Conservation (phyloP, 2,113 vertebrate species). For the Oplegnathus fasciatus region DNA sequence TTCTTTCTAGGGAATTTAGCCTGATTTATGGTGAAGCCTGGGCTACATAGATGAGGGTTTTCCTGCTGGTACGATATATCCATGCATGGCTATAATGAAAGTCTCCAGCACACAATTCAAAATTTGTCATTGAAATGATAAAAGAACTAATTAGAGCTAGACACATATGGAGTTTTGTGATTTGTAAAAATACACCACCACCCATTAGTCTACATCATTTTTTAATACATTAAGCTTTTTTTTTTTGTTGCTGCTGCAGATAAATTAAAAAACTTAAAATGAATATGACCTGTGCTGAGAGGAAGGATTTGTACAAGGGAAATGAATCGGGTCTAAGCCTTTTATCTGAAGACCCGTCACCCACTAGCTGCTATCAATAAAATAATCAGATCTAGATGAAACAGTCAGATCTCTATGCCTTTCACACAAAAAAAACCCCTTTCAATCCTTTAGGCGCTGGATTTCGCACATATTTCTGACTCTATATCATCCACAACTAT, state of each 20-base stretch:
- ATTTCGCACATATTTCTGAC: slow-evolving; percentile 56
- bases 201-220: slow-evolving; percentile 54
- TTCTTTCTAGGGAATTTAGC: slow-evolving; percentile 81
- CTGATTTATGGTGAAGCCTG: slow-evolving; percentile 79
- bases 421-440: slow-evolving; percentile 40
- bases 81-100: slow-evolving; percentile 68
- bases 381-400: slow-evolving; percentile 74
- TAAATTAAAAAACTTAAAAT: slow-evolving; percentile 52
- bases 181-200: slow-evolving; percentile 58
- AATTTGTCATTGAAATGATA: slow-evolving; percentile 71
- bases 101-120: slow-evolving; percentile 53
- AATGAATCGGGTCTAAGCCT: slow-evolving; percentile 63
- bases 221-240: slow-evolving; percentile 65
- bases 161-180: slow-evolving; percentile 62
- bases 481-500: slow-evolving; percentile 47
- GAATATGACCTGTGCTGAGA: slow-evolving; percentile 60
- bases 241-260: slow-evolving; percentile 36
- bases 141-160: slow-evolving; percentile 69
- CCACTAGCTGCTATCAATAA: slow-evolving; percentile 63
- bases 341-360: slow-evolving; percentile 67
- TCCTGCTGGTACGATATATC: slow-evolving; percentile 66
- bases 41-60: slow-evolving; percentile 70
- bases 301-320: slow-evolving; percentile 61
- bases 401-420: slow-evolving; percentile 61
- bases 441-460: slow-evolving; percentile 60